These are phyloP conservation scores for Notarius lentiginosus DNA, from an alignment of 2,113 vertebrate genomes.

Conservation along the genomic window DNA sequence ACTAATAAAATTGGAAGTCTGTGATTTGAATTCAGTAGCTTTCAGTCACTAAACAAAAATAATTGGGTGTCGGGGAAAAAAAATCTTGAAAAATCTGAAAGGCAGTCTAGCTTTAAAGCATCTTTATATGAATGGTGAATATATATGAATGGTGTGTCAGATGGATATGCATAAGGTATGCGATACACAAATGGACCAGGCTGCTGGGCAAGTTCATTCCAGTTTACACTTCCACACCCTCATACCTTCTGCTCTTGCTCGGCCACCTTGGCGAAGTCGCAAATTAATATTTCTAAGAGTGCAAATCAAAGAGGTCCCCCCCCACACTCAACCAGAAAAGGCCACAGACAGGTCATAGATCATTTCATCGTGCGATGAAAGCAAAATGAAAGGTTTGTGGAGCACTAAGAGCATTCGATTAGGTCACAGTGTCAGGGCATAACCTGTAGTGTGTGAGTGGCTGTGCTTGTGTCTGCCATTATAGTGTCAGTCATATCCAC, in stretches of 20 bases:
- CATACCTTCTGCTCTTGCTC: slow-evolving; percentile 24
- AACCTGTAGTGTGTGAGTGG: slow-evolving; percentile 4
- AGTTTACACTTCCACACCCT: slow-evolving; percentile 42
- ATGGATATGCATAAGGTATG: slow-evolving; percentile 9
- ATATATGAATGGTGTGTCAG: not conserved
- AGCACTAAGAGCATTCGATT: not conserved
- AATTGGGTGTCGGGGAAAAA: no score
- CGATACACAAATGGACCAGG: slow-evolving; percentile 11
- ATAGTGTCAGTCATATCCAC: not conserved
- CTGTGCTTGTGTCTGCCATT: slow-evolving; percentile 1
- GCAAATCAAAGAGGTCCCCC: not conserved
- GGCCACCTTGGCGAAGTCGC: not conserved
- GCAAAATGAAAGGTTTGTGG: not conserved
- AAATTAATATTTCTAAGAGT: slow-evolving; percentile 3
- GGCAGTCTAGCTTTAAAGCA: no score
- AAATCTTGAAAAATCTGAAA: no score
- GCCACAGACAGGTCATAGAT: not conserved
- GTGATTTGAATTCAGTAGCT: no score
- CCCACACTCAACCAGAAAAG: not conserved
- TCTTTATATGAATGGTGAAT: no score
- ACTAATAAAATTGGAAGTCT: no score
- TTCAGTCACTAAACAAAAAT: no score
- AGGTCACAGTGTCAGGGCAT: not conserved
- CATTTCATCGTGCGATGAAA: not conserved
- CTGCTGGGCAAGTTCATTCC: slow-evolving; percentile 38